phyloP scores from a whole-genome alignment of 2,888 invertebrate species.

The Ophioninae sp. region DNA sequence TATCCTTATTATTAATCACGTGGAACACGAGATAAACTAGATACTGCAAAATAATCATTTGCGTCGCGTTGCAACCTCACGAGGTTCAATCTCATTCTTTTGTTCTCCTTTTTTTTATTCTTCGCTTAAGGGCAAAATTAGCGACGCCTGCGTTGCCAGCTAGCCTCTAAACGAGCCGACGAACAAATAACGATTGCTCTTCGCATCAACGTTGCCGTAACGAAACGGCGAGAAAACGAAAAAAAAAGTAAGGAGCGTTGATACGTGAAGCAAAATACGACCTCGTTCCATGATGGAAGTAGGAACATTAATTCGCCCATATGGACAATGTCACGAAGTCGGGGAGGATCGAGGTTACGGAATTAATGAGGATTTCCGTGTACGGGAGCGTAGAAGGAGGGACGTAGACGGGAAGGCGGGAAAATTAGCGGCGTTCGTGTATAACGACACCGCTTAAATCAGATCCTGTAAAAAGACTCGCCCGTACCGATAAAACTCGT shows the following conservation, averaged over 20 bases:
- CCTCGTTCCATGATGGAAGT: slow-evolving; percentile 45
- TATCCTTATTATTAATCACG: too few relatives aligned
- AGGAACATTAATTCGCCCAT: slow-evolving; percentile 48
- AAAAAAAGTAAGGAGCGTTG: slow-evolving; percentile 9
- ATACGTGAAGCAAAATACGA: slow-evolving; percentile 21
- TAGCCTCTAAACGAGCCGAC: too few relatives aligned
- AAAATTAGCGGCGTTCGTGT: slow-evolving; percentile 67
- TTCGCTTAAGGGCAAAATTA: too few relatives aligned
- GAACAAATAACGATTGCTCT: neutral
- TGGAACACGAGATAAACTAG: too few relatives aligned
- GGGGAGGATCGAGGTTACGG: slow-evolving; percentile 65
- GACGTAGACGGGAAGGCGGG: slow-evolving; percentile 38
- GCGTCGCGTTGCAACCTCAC: too few relatives aligned
- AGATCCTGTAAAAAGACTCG: slow-evolving; percentile 13
- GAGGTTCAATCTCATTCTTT: too few relatives aligned
- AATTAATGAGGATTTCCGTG: slow-evolving; percentile 74
- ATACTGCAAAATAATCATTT: too few relatives aligned
- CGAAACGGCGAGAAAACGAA: neutral
- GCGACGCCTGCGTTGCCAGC: too few relatives aligned
- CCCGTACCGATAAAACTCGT: neutral
- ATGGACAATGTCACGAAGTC: slow-evolving; percentile 57
- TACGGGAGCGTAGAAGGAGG: slow-evolving; percentile 52
- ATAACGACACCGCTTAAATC: slow-evolving; percentile 47
- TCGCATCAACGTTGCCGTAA: slow-evolving; percentile 4
- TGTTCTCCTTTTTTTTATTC: too few relatives aligned